Evolutionary conservation across 2,888 invertebrate species (phyloP).

Genomic region (Meandrusa payeni): DNA sequence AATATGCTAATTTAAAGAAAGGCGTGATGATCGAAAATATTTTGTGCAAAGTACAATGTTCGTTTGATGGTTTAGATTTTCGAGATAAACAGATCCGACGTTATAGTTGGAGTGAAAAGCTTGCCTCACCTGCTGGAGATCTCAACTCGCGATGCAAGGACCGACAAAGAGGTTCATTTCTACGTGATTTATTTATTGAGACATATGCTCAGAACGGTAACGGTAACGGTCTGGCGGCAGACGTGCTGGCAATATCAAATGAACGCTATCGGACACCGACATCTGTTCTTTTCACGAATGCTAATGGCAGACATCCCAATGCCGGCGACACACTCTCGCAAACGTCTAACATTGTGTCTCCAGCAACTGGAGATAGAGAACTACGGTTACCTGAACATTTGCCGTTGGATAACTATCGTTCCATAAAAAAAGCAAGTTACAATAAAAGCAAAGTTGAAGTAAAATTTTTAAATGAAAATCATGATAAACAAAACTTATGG

Average conservation of each 20-base stretch:
- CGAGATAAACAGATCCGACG: constrained; percentile 34
- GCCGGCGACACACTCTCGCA: constrained; percentile 43
- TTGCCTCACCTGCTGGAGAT: constrained; percentile 46
- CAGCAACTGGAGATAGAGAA: too few relatives aligned
- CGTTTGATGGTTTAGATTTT: constrained; percentile 39
- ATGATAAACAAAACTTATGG: neutral
- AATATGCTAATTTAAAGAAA: constrained; percentile 47
- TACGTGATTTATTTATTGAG: constrained; percentile 74
- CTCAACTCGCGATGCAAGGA: constrained; percentile 49
- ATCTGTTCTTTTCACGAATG: constrained; percentile 67
- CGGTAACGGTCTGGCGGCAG: constrained; percentile 63
- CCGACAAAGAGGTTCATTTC: constrained; percentile 66
- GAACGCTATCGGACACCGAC: constrained; percentile 61
- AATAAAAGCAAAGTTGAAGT: neutral
- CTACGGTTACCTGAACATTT: too few relatives aligned
- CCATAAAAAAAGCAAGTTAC: neutral
- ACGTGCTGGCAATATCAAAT: constrained; percentile 72
- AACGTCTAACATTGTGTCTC: constrained; percentile 39
- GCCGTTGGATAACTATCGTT: neutral
- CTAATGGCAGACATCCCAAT: constrained; percentile 58
- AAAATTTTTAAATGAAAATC: neutral
- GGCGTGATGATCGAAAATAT: constrained; percentile 36
- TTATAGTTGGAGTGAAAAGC: constrained; percentile 44
- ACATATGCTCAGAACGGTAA: constrained; percentile 70
- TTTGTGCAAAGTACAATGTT: constrained; percentile 35